Base-by-base conservation (phyloP, 2,888 invertebrate genomes). In the Andrena chrysosceles region DNA sequence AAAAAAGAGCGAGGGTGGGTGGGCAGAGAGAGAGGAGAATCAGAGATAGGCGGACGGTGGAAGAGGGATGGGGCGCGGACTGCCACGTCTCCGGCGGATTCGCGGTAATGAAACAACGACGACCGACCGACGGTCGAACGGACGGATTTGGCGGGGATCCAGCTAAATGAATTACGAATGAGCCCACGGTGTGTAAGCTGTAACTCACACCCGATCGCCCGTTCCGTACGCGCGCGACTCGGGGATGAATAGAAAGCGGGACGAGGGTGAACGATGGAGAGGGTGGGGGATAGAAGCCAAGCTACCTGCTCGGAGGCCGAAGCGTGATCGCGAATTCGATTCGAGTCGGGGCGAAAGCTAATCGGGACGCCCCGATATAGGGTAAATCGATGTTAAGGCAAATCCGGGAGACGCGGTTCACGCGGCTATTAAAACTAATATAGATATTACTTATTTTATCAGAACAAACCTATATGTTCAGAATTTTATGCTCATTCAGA, bases 151-250 rank as follows among this genome's bases (percentile, higher is more conserved):
- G 92, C 90, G 71, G 72, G 69, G 77, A 86, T 91, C 91, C 92
- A 92, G 87, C 88, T 88, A 89, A 90, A 91, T 87, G 91, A 91
- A 91, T 91, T 89, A 89, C 88, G 87, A 90, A 89, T 82, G 88
- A 90, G 84, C 86, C 83, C 77, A 75, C 80, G 83, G 68, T 74
- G 86, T 77, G 87, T 83, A 81, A 88, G 86, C 85, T 83, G 87
- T 90, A 87, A 90, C 87, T 89, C 87, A 85, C 82, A 85, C 86
- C 82, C 79, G 87, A 80, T 82, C 85, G 84, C 81, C 73, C 85
- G 83, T 83, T 86, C 87, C 72, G 62, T 42, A 48, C 64, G 42
- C 64, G 42, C 63, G 64, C 64, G 48, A 26, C 16, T 60, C 56
- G 56, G 42, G 42, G 23, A 56, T 56, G 56, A 56, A 56, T 56